phyloP scores from a whole-genome alignment of 2,888 invertebrate genomes.

The Cataglyphis livida region DNA sequence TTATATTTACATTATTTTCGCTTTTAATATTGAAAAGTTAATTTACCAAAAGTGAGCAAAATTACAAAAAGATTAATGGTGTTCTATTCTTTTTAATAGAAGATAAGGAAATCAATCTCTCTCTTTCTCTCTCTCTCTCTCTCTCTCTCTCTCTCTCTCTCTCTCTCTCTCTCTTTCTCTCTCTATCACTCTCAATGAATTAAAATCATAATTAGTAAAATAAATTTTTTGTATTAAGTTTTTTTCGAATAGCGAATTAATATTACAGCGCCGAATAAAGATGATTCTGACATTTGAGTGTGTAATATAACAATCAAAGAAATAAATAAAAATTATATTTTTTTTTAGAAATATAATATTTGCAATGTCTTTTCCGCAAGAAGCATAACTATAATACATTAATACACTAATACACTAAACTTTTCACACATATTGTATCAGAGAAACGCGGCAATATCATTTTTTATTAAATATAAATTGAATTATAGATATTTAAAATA shows the following conservation, averaged over 20 bases:
- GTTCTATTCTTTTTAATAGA: neutral
- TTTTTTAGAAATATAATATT: neutral
- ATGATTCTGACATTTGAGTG: neutral
- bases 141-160: too few species aligned
- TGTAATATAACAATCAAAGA: neutral
- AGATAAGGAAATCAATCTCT: neutral
- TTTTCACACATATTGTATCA: neutral
- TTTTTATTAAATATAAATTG: neutral
- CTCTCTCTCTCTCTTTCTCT: too few species aligned
- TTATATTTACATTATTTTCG: too few species aligned
- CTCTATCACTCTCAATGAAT: neutral
- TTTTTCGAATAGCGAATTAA: neutral
- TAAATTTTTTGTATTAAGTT: neutral
- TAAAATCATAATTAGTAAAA: neutral
- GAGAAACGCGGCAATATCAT: neutral
- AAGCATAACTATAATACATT: neutral
- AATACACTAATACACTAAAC: neutral
- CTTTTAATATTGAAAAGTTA: neutral
- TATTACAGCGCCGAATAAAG: neutral
- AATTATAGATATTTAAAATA: neutral
- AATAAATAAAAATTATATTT: neutral
- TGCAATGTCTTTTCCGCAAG: neutral
- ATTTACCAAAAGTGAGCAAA: neutral
- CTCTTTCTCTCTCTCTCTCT: too few species aligned
- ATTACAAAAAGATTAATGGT: neutral